Evolutionary conservation across 2,113 vertebrate species (phyloP).

Genomic region (Brachypodius melanocephalos): DNA sequence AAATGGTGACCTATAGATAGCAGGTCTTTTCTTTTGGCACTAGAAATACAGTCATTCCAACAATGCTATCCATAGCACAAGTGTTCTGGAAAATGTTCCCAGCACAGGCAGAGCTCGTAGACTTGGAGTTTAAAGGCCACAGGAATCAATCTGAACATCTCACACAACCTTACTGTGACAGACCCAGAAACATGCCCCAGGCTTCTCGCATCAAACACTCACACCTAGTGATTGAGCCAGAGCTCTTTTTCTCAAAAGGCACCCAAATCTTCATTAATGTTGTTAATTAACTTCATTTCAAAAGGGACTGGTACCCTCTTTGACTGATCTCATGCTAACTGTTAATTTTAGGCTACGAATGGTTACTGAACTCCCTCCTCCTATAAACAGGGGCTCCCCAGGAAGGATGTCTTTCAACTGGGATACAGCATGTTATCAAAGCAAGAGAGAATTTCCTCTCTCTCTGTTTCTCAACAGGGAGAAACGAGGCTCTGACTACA

Average conservation of each 20-base stretch:
- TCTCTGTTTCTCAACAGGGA: background rate
- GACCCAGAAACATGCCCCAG: background rate
- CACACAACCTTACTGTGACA: background rate
- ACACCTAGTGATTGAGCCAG: background rate
- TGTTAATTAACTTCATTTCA: slow-evolving; percentile 15
- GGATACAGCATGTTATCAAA: background rate
- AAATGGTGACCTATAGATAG: background rate
- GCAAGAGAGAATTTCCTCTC: background rate
- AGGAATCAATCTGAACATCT: background rate
- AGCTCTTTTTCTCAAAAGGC: background rate
- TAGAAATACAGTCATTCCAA: background rate
- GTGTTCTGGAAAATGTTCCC: background rate
- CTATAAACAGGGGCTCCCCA: background rate
- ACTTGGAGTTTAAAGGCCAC: background rate
- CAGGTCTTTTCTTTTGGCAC: background rate
- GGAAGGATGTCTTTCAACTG: slow-evolving; percentile 14
- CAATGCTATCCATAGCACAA: background rate
- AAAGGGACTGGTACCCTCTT: background rate
- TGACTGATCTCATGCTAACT: background rate
- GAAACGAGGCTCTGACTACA: slow-evolving; percentile 3
- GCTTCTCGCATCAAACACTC: slow-evolving; percentile 9
- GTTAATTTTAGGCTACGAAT: background rate
- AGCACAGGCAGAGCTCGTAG: background rate
- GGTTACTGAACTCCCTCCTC: background rate
- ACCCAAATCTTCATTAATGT: slow-evolving; percentile 4